Conservation (phyloP, 2,888 invertebrate species). For the Mythimna albipuncta region DNA sequence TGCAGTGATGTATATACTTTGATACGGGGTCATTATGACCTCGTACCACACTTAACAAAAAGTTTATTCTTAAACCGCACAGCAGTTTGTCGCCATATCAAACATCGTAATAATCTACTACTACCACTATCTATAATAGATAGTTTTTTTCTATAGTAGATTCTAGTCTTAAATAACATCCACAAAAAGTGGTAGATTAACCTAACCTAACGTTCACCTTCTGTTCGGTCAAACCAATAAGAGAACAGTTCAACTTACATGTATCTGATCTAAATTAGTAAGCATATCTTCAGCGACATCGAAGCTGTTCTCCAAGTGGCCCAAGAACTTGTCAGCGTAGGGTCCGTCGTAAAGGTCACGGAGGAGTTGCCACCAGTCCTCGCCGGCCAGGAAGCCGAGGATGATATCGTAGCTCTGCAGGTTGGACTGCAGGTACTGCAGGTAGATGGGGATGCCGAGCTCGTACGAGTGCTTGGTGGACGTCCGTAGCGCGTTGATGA, state of each 20-base stretch:
- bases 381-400: constrained; percentile 80
- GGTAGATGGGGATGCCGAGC: constrained; percentile 79
- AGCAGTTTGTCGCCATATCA: too few species aligned
- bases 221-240: background rate
- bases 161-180: too few species aligned
- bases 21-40: too few species aligned
- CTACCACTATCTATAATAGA: too few species aligned
- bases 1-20: too few species aligned
- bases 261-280: constrained; percentile 82
- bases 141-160: too few species aligned
- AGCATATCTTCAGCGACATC: constrained; percentile 81
- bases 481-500: constrained; percentile 71
- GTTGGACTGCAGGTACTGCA: constrained; percentile 83
- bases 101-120: too few species aligned
- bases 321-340: constrained; percentile 75
- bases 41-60: too few species aligned
- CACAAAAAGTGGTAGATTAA: too few species aligned
- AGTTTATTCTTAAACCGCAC: too few species aligned
- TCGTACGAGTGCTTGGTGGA: constrained; percentile 82
- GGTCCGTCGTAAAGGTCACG: constrained; percentile 78
- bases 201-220: too few species aligned
- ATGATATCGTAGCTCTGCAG: constrained; percentile 80
- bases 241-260: constrained; percentile 69
- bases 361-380: constrained; percentile 84
- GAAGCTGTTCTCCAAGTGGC: constrained; percentile 78